Percentiles rank a stretch among this genome's conserved stretches.
phyloP scores from a whole-genome alignment of 2,888 invertebrate genomes.

The Aphodius granarius region DNA sequence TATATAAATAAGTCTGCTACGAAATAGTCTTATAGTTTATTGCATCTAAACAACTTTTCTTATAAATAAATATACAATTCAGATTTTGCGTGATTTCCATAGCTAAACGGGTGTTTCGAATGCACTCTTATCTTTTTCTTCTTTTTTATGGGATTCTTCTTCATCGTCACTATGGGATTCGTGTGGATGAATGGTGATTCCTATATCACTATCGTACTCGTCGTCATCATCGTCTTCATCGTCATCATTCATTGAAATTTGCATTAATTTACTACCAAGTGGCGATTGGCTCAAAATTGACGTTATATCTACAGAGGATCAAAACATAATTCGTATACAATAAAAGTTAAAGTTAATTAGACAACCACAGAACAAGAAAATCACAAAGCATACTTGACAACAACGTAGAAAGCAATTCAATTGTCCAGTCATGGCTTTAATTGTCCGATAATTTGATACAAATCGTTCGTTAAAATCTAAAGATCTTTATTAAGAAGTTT shows the following conservation, averaged over 20 bases:
- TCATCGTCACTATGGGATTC: constrained; percentile 14
- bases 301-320: not conserved
- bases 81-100: not conserved
- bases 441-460: not conserved
- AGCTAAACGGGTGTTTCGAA: constrained; percentile 23
- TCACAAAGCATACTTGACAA: not conserved
- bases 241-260: not conserved
- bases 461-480: not conserved
- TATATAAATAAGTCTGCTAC: not conserved
- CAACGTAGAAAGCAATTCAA: not conserved
- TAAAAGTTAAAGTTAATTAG: not conserved
- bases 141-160: constrained; percentile 5
- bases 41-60: not conserved
- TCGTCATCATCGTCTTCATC: constrained; percentile 18
- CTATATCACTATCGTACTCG: constrained; percentile 22
- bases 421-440: not conserved
- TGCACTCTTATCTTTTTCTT: constrained; percentile 10
- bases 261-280: not conserved
- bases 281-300: constrained; percentile 2
- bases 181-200: constrained; percentile 20
- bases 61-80: not conserved
- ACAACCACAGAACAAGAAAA: not conserved
- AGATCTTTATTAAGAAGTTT: not conserved
- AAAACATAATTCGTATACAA: not conserved
- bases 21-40: not conserved